Conservation (phyloP, 2,113 vertebrate genomes). For the Solea senegalensis region DNA sequence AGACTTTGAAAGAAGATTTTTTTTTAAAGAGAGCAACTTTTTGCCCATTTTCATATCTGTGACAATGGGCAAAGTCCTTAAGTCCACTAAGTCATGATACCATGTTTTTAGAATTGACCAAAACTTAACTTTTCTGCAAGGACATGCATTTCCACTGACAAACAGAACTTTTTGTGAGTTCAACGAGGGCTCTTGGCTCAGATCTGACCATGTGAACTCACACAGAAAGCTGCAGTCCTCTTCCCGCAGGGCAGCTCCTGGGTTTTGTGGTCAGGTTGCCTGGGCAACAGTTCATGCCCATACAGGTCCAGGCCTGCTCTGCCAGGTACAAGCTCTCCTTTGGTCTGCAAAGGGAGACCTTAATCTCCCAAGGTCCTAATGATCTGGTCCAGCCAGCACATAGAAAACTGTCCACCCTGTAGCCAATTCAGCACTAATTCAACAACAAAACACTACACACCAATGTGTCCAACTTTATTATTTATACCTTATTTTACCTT, state of each 20-base stretch:
- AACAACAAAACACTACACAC: background rate
- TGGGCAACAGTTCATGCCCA: constrained; percentile 50
- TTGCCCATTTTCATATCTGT: no score
- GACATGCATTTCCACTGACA: no score
- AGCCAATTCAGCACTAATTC: background rate
- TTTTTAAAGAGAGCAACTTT: no score
- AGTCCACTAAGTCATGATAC: no score
- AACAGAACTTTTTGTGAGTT: background rate
- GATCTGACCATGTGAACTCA: constrained; percentile 23
- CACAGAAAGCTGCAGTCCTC: constrained; percentile 48
- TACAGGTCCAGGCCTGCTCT: constrained; percentile 50
- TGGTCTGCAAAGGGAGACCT: constrained; percentile 12
- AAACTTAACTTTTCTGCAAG: no score
- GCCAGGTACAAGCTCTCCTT: constrained; percentile 41
- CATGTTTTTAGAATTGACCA: no score
- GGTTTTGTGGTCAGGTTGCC: constrained; percentile 49
- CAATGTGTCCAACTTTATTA: background rate
- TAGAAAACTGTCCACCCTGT: constrained; percentile 25
- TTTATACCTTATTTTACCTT: constrained; percentile 5
- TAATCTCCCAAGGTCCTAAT: constrained; percentile 47
- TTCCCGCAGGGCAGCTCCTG: constrained; percentile 51
- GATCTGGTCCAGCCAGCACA: constrained; percentile 5
- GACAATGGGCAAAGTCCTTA: no score
- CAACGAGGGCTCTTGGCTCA: constrained; percentile 4
- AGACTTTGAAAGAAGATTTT: no score